phyloP scores from a whole-genome alignment of 1,140 invertebrate species.

The Schmidtea mediterranea region DNA sequence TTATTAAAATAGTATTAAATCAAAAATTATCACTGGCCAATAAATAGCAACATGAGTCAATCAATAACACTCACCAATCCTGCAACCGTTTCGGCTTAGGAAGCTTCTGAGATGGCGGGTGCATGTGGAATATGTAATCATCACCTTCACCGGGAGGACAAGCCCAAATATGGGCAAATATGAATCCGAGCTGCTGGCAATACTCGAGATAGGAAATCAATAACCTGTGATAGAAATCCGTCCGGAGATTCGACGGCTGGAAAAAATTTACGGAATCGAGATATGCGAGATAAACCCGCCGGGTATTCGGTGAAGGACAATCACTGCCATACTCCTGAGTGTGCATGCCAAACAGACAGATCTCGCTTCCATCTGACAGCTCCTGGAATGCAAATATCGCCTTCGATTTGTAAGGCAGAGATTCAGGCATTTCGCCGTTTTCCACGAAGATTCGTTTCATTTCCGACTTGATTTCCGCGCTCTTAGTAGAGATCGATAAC shows the following conservation, averaged over 20 bases:
- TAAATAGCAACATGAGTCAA: too few relatives aligned
- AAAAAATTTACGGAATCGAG: slow-evolving; percentile 98
- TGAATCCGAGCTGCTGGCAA: slow-evolving; percentile 66
- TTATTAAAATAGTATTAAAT: too few relatives aligned
- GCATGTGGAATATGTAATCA: slow-evolving; percentile 99
- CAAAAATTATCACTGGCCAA: too few relatives aligned
- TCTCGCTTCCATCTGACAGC: slow-evolving; percentile 67
- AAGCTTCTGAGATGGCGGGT: slow-evolving; percentile 93
- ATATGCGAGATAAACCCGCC: slow-evolving; percentile 93
- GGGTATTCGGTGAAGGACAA: slow-evolving; percentile 53
- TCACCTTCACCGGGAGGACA: slow-evolving; percentile 97
- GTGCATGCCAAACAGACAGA: slow-evolving; percentile 99
- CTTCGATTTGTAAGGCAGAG: slow-evolving; percentile 86
- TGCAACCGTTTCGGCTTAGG: slow-evolving; percentile 94
- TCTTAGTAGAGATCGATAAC: slow-evolving; percentile 79
- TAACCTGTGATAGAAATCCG: slow-evolving; percentile 95
- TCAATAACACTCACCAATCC: slow-evolving; percentile 99
- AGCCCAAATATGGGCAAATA: slow-evolving; percentile 88
- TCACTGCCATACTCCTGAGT: slow-evolving; percentile 97
- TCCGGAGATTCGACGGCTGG: slow-evolving; percentile 73
- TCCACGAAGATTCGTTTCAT: slow-evolving; percentile 66
- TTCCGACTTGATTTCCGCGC: slow-evolving; percentile 86
- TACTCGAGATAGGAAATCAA: slow-evolving; percentile 92
- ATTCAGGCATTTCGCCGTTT: slow-evolving; percentile 40
- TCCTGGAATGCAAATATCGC: slow-evolving; percentile 97